Conservation (phyloP, 2,797 vertebrate species). For the Oreochromis mossambicus region DNA sequence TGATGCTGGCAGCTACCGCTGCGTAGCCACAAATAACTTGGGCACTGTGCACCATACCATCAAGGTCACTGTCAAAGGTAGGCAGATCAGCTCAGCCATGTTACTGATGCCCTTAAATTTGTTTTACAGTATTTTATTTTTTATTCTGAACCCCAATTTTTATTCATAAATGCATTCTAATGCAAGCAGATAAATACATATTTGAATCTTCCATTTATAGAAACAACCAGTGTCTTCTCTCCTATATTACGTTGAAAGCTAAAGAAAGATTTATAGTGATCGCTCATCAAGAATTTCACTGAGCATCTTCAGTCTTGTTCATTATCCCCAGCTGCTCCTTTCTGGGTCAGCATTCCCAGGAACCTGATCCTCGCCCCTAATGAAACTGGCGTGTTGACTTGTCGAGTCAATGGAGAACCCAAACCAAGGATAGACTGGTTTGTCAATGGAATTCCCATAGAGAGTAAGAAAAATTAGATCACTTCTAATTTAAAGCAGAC, state of each 20-base stretch:
- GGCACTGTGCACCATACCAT: conserved; percentile 84
- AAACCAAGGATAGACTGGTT: conserved; percentile 89
- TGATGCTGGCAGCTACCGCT: conserved; percentile 89
- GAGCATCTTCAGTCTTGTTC: not conserved
- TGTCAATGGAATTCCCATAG: conserved; percentile 86
- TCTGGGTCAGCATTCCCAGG: conserved; percentile 90
- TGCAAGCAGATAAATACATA: not conserved
- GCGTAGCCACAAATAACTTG: conserved; percentile 83
- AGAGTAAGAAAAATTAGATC: conserved; percentile 79
- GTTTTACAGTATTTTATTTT: not conserved
- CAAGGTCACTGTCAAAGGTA: conserved; percentile 92
- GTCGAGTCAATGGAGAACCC: conserved; percentile 87
- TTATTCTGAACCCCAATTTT: not conserved
- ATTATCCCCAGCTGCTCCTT: conserved; percentile 84
- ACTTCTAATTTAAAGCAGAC: not conserved
- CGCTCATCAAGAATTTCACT: not conserved
- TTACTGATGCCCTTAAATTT: not conserved
- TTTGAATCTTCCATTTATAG: not conserved
- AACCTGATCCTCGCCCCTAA: conserved; percentile 93
- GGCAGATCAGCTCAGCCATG: not conserved
- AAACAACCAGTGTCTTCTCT: not conserved
- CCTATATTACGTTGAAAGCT: not conserved
- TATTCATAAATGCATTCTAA: not conserved
- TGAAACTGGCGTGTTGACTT: conserved; percentile 87
- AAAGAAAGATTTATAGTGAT: not conserved